Conservation (phyloP, 2,888 invertebrate genomes). For the Panopea generosa region DNA sequence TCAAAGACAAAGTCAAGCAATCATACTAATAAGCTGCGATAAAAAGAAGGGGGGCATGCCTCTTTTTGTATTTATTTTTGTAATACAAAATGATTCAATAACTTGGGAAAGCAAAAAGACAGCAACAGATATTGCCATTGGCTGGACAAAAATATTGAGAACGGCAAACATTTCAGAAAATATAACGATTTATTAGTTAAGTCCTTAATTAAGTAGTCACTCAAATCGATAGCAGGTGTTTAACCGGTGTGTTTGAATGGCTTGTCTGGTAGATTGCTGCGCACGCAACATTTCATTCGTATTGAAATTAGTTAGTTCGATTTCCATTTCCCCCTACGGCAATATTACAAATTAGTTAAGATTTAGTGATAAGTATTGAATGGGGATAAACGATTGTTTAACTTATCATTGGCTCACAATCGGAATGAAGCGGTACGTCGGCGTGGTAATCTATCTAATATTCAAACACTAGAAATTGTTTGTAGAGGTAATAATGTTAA, state of each 20-base stretch:
- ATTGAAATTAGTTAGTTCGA: constrained; percentile 34
- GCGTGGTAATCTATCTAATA: constrained; percentile 14
- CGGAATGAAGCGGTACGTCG: constrained; percentile 7
- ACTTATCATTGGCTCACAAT: too few relatives aligned
- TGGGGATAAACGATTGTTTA: constrained; percentile 12
- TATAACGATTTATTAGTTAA: constrained; percentile 7
- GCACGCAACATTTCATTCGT: constrained; percentile 46
- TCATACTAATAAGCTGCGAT: too few relatives aligned
- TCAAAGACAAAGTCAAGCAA: too few relatives aligned
- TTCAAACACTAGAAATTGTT: constrained; percentile 11
- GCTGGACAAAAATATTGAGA: too few relatives aligned
- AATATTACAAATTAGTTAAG: constrained; percentile 16
- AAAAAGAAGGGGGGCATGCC: too few relatives aligned
- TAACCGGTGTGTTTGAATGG: constrained; percentile 30
- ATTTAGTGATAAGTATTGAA: constrained; percentile 7
- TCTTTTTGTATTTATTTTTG: too few relatives aligned
- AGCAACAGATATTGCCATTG: too few relatives aligned
- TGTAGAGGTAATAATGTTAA: constrained; percentile 29
- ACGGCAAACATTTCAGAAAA: too few relatives aligned
- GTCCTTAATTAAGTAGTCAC: constrained; percentile 6
- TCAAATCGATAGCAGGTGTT: constrained; percentile 45
- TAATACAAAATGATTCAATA: too few relatives aligned
- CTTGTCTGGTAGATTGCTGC: constrained; percentile 19
- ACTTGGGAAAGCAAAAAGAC: too few relatives aligned
- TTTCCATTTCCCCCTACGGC: constrained; percentile 45